Conservation (phyloP, 2,113 vertebrate genomes). For the Thalassarche chlororhynchos region DNA sequence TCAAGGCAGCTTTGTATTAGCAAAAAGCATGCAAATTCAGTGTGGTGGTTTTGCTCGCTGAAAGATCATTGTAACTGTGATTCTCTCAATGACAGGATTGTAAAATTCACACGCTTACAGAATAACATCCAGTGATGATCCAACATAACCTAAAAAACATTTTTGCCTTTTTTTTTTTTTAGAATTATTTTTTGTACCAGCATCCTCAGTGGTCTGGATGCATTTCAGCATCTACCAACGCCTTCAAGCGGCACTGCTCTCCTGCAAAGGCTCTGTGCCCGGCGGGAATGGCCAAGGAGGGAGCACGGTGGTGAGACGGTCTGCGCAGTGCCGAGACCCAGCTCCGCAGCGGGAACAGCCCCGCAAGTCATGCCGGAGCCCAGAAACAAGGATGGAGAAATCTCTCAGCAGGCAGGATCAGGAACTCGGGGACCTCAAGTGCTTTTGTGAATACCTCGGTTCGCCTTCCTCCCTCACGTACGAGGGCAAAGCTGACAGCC, state of each 20-base stretch:
- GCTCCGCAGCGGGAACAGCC: accelerated
- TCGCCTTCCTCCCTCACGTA: background rate
- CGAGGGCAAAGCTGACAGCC: background rate
- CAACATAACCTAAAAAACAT: background rate
- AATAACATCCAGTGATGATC: background rate
- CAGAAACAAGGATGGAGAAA: background rate
- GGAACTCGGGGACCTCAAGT: background rate
- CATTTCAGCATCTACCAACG: background rate
- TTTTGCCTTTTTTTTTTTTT: background rate
- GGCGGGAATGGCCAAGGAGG: background rate
- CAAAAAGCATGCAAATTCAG: background rate
- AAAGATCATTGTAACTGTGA: background rate
- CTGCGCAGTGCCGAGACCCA: accelerated
- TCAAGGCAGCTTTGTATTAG: background rate
- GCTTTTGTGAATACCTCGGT: background rate
- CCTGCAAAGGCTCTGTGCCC: background rate
- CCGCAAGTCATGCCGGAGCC: accelerated
- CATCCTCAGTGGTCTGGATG: background rate
- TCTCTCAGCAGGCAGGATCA: background rate
- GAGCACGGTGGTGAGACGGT: accelerated
- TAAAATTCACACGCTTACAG: background rate
- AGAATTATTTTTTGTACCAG: background rate
- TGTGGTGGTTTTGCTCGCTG: accelerated
- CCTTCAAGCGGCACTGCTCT: background rate
- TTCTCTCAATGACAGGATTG: background rate